Base-by-base conservation (phyloP, 2,797 vertebrate species). In the Protosalanx chinensis region DNA sequence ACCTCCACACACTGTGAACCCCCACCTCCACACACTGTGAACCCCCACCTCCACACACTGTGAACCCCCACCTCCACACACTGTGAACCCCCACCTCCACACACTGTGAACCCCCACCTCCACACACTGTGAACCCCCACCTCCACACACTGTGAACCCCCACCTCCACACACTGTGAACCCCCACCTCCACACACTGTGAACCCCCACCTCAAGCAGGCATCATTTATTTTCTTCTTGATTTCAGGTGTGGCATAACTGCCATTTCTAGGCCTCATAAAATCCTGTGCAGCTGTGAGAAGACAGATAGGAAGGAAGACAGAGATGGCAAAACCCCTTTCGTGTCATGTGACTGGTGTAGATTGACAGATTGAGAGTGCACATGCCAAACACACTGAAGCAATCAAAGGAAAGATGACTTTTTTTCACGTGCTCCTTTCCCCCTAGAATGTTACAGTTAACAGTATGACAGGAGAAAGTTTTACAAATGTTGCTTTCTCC, bases 281-380 rank as follows among this genome's bases (percentile, higher is more conserved):
- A 33, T 35, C 57, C 69, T 51, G 59, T 58, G 78, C 70, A 79
- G 76, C 59, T 67, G 49, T 59, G 72, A 61, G 66, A 84, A 85
- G 82, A 84, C 76, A 79, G 83, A 88, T 84, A 75, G 33, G 49
- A n/a, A 57, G 37, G 27, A 30, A 73, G 71, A 63, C 23, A 62
- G 64, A 63, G 57, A 65, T 18, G 5, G 58, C 64, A 70, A 73
- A 68, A 69, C 6, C 12, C 60, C 59, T 51, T 51, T 58, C 41
- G 63, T 30, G 56, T 18, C 29, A n/a, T 74, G 81, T 76, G 81
- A 80, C 53, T 76, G 63, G 73, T 67, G 74, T 70, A 80, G 70
- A 68, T 30, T 87, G 89, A 88, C 89, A 90, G 86, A 88, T 88
- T 86, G 77, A 85, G 85, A 86, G 74, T 81, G 77, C 76, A 84